Percentiles rank a stretch among this genome's conserved stretches.
Conservation (phyloP, 64 coral and sea anemone species). For the Pocillopora damicornis region DNA sequence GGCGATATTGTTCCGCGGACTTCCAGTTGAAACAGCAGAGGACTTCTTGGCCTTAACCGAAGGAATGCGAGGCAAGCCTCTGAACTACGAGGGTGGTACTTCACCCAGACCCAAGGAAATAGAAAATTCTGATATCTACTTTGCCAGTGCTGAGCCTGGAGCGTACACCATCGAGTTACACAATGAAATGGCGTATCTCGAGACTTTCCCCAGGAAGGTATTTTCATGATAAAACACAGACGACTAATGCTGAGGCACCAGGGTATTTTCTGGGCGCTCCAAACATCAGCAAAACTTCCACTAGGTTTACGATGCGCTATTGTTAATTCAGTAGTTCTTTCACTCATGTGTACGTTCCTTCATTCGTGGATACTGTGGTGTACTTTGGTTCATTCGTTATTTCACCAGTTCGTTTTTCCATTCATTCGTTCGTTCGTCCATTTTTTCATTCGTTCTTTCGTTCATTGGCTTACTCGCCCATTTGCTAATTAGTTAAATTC, state of each 20-base stretch:
- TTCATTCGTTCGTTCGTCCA: too few species aligned
- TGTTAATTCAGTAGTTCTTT: too few species aligned
- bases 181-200: constrained; percentile 34
- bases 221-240: not conserved
- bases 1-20: constrained; percentile 45
- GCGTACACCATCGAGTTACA: constrained; percentile 37
- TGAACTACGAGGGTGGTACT: constrained; percentile 30
- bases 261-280: too few species aligned
- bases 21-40: constrained; percentile 17
- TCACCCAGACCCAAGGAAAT: not conserved
- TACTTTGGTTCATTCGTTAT: too few species aligned
- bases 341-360: too few species aligned
- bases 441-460: too few species aligned
- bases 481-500: too few species aligned
- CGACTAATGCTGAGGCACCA: not conserved
- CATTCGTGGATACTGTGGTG: too few species aligned
- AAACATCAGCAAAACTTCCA: too few species aligned
- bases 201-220: constrained; percentile 42
- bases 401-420: too few species aligned
- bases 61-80: not conserved
- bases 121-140: constrained; percentile 8
- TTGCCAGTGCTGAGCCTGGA: constrained; percentile 38
- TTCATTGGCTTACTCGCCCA: too few species aligned
- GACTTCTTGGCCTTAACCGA: constrained; percentile 24
- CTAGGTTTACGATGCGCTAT: too few species aligned